Base-by-base conservation (phyloP, 2,888 invertebrate species). In the Drosophila affinis region DNA sequence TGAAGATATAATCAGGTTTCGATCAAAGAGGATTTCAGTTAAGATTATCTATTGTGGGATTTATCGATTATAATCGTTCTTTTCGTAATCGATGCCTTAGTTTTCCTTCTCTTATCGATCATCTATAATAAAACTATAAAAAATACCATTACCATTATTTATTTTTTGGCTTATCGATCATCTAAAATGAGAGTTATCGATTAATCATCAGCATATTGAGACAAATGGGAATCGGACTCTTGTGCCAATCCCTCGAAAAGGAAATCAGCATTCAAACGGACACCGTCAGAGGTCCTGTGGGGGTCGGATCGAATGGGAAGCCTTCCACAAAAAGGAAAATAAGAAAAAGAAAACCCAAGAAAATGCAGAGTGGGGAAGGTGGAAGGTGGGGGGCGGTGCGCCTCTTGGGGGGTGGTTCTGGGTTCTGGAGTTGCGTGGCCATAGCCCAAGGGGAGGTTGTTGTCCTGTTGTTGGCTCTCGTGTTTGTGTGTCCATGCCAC, bases 401-500 rank as follows among this genome's bases (percentile, higher is more conserved):
- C 17, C 10, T 47, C 29, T 12, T 12, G 45, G 21, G 10, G 47
- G 51, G 39, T 24, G 39, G 27, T 29, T 1, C 14, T 39, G 34
- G 21, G 9, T 6, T 9, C 21, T 45, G 39, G 62, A 24, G 58
- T 39, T 56, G 57, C 52, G 52, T 58, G 52, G 69, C 39, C 39
- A 39, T 39, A n/a, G 39, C 39, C 39, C 39, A n/a, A 14, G 39
- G 72, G 71, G 72, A 63, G 71, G 57, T 70, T 71, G 70, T 62
- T 72, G 71, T 72, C 72, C 72, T 65, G 60, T 39, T 61, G 71
- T 55, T 67, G 67, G 67, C 67, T 67, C 72, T 55, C 56, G 62
- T 71, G 67, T 55, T 63, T 62, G 59, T 72, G 46, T 53, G 61
- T 71, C 72, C 72, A 51, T 72, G 62, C 79, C 75, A 84, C 81